Evolutionary conservation across 1,140 invertebrate genomes (phyloP).

Genomic region (Lepidurus arcticus): DNA sequence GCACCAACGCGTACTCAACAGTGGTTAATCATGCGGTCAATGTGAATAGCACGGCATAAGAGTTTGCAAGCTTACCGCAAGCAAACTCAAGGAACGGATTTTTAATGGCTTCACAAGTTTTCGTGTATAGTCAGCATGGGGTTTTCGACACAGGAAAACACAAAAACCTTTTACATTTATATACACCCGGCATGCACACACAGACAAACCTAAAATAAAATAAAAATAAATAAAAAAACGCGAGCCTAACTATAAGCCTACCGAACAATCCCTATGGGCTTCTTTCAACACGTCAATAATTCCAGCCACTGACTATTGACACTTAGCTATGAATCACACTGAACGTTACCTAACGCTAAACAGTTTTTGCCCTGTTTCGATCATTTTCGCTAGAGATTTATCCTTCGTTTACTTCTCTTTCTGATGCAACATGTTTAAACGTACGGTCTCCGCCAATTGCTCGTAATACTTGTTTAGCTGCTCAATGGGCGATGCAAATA

Average conservation of each 20-base stretch:
- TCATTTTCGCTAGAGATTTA: neutral
- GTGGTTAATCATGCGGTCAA: conserved; percentile 21
- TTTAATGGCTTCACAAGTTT: neutral
- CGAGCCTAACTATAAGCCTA: neutral
- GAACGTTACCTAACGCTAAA: neutral
- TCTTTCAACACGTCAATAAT: neutral
- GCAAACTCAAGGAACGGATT: neutral
- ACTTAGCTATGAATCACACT: neutral
- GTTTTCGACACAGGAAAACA: neutral
- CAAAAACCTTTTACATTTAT: neutral
- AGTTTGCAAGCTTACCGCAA: neutral
- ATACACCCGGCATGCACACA: neutral
- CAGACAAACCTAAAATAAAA: neutral
- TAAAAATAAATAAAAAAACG: neutral
- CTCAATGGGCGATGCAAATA: conserved; percentile 31
- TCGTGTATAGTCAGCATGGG: neutral
- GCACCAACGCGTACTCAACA: neutral
- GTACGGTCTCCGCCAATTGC: conserved; percentile 33
- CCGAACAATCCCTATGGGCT: neutral
- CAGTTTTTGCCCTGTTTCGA: neutral
- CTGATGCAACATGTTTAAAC: conserved; percentile 25
- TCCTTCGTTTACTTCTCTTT: conserved; percentile 11
- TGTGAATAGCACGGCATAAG: neutral
- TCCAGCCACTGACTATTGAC: neutral
- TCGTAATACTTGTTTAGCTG: conserved; percentile 36